phyloP scores from a whole-genome alignment of 2,113 vertebrate genomes.

The Strigops habroptila region DNA sequence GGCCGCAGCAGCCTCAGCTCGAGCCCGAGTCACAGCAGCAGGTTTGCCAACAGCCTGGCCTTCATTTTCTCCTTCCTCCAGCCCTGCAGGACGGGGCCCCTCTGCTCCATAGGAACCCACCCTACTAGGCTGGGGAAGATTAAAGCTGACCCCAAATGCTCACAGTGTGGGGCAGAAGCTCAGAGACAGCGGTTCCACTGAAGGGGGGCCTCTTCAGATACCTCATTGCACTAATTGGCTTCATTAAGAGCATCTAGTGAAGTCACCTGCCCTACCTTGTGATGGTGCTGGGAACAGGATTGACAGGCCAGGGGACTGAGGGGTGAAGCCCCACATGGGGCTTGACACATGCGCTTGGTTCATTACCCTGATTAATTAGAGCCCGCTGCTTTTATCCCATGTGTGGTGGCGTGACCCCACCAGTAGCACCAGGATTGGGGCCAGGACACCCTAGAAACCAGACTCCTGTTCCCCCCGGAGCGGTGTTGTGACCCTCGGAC shows the following conservation, averaged over 20 bases:
- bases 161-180: not conserved
- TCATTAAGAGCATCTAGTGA: not conserved
- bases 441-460: not conserved
- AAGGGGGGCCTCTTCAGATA: not conserved
- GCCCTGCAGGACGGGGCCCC: too few relatives aligned
- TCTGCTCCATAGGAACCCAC: too few relatives aligned
- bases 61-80: too few relatives aligned
- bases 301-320: not conserved
- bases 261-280: not conserved
- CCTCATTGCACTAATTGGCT: not conserved
- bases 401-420: fast-evolving
- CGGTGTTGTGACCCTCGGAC: too few relatives aligned
- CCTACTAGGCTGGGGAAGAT: too few relatives aligned
- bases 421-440: not conserved
- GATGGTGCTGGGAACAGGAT: not conserved
- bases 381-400: not conserved
- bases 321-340: too few relatives aligned
- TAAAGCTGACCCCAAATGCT: not conserved
- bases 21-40: too few relatives aligned
- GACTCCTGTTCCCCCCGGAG: too few relatives aligned
- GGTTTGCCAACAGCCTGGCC: too few relatives aligned
- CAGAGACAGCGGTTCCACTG: not conserved
- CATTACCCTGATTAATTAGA: not conserved
- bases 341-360: too few relatives aligned
- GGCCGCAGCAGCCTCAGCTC: too few relatives aligned